phyloP scores from a whole-genome alignment of 2,113 vertebrate species.

The Hippocampus abdominalis region DNA sequence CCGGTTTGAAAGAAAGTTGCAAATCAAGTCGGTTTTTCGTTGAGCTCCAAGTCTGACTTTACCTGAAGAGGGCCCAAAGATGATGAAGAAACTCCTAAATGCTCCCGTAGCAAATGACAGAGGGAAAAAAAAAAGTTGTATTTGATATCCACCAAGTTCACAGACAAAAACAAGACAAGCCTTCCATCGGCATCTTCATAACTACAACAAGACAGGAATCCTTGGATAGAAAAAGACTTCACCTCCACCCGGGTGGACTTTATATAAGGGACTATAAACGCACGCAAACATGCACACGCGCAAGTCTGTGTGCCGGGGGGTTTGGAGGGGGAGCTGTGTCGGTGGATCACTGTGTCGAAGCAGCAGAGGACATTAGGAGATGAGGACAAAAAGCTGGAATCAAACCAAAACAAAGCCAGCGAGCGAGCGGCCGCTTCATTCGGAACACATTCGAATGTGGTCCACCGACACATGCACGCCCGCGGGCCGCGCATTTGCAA shows the following conservation, averaged over 20 bases:
- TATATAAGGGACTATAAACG: neutral
- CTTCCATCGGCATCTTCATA: neutral
- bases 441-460: neutral
- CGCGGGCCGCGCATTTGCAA: too few species aligned
- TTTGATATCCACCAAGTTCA: neutral
- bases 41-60: neutral
- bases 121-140: neutral
- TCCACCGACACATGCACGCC: too few species aligned
- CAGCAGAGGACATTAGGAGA: constrained; percentile 11
- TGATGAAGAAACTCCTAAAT: neutral
- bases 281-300: neutral
- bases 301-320: too few species aligned
- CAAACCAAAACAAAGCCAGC: neutral
- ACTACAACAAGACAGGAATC: neutral
- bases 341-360: neutral
- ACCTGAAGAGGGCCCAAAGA: neutral
- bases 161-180: neutral
- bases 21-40: neutral
- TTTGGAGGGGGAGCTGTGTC: neutral
- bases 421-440: neutral
- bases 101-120: neutral
- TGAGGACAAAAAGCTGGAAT: constrained; percentile 5
- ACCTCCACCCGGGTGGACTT: neutral
- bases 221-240: neutral
- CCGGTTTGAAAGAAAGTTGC: neutral